Conservation (phyloP, 2,888 invertebrate genomes). For the Dynastes maya region DNA sequence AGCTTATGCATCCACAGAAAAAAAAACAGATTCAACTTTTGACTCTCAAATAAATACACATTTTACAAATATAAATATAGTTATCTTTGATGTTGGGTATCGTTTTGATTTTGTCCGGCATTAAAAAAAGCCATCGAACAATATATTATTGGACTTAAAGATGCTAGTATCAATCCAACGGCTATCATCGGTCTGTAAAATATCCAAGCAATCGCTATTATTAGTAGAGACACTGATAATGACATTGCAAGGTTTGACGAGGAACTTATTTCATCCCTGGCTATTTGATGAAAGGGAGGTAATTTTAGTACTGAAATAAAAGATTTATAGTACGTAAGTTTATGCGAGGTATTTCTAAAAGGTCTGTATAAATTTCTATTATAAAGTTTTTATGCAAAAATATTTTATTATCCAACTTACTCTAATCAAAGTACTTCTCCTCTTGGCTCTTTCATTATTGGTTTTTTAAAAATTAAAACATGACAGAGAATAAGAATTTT, state of each 20-base stretch:
- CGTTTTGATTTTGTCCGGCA: conserved; percentile 59
- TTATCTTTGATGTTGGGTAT: conserved; percentile 27
- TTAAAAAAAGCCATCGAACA: conserved; percentile 68
- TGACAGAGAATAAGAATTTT: too few species aligned
- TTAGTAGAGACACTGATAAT: conserved; percentile 71
- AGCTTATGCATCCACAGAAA: too few species aligned
- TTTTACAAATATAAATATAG: background rate
- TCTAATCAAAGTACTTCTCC: too few species aligned
- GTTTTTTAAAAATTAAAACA: too few species aligned
- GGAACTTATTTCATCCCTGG: conserved; percentile 68
- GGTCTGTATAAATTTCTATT: too few species aligned
- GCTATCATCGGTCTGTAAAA: conserved; percentile 73
- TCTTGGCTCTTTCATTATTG: too few species aligned
- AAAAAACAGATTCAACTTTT: too few species aligned
- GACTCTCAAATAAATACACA: background rate
- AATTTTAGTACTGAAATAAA: conserved; percentile 62
- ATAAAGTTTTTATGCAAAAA: too few species aligned
- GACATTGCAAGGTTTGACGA: conserved; percentile 71
- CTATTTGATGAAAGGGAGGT: conserved; percentile 62
- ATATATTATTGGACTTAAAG: conserved; percentile 73
- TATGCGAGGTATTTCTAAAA: background rate
- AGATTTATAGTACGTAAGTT: background rate
- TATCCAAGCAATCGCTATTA: conserved; percentile 73
- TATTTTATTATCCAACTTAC: too few species aligned
- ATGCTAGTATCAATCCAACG: conserved; percentile 72